phyloP scores from a whole-genome alignment of 2,113 vertebrate species.

The Cairina moschata region DNA sequence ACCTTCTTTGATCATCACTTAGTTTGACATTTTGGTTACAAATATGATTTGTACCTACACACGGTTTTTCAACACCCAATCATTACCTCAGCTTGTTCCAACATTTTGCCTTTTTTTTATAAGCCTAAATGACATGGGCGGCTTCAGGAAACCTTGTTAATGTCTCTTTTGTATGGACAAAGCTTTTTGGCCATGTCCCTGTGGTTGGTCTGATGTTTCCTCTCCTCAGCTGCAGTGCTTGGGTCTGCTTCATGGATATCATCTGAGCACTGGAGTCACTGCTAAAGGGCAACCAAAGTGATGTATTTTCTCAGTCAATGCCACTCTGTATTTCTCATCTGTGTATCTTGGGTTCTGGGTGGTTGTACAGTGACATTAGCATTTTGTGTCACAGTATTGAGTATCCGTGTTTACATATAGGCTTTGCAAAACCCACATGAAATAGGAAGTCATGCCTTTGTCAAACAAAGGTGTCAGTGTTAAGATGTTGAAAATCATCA shows the following conservation, averaged over 20 bases:
- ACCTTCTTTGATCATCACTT: not conserved
- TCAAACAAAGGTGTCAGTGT: not conserved
- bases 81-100: not conserved
- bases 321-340: not conserved
- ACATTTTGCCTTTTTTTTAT: not conserved
- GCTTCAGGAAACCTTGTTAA: not conserved
- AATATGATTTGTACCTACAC: not conserved
- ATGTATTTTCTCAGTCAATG: not conserved
- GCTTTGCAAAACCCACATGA: not conserved
- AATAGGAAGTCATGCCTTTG: not conserved
- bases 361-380: not conserved
- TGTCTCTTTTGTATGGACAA: not conserved
- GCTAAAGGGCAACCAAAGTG: not conserved
- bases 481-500: not conserved
- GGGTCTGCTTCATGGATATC: not conserved
- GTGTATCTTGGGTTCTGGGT: not conserved
- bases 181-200: not conserved
- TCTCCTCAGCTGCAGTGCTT: not conserved
- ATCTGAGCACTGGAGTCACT: not conserved
- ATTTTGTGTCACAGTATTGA: not conserved
- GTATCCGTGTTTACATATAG: not conserved
- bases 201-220: not conserved
- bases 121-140: not conserved
- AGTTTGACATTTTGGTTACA: not conserved
- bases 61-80: not conserved